These are phyloP conservation scores for Lacanobia wlatinum DNA, from an alignment of 2,888 invertebrate species.

Conservation along the genomic window DNA sequence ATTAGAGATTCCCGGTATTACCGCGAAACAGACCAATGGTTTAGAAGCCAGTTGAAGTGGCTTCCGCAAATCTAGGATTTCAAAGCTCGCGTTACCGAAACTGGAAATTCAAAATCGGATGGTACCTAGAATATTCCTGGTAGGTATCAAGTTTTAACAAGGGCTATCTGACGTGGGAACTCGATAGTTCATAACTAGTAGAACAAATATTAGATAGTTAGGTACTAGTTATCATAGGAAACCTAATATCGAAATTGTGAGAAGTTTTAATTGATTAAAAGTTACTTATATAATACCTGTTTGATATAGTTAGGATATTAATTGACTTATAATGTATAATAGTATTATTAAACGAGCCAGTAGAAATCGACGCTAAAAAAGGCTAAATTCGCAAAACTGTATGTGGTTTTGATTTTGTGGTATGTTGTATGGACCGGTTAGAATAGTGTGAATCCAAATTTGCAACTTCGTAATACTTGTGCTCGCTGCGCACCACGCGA, in stretches of 20 bases:
- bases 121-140: slow-evolving; percentile 24
- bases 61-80: slow-evolving; percentile 15
- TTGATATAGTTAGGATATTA: not conserved
- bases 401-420: too few relatives aligned
- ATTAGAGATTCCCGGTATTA: slow-evolving; percentile 30
- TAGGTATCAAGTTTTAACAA: slow-evolving; percentile 70
- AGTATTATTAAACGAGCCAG: too few relatives aligned
- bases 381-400: too few relatives aligned
- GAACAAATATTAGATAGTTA: slow-evolving; percentile 31
- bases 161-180: slow-evolving; percentile 40
- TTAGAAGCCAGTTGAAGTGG: slow-evolving; percentile 1
- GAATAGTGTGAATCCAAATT: too few relatives aligned
- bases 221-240: slow-evolving; percentile 6
- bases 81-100: slow-evolving; percentile 46
- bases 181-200: slow-evolving; percentile 39
- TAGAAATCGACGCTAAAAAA: too few relatives aligned
- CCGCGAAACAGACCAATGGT: slow-evolving; percentile 30
- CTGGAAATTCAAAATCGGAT: slow-evolving; percentile 61
- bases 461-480: too few relatives aligned
- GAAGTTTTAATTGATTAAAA: slow-evolving; percentile 29
- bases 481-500: too few relatives aligned
- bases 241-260: slow-evolving; percentile 12
- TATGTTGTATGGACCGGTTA: too few relatives aligned
- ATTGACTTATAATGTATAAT: not conserved
- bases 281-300: not conserved